phyloP scores from a whole-genome alignment of 92 coral and sea anemone species.

The Plumapathes pennacea region DNA sequence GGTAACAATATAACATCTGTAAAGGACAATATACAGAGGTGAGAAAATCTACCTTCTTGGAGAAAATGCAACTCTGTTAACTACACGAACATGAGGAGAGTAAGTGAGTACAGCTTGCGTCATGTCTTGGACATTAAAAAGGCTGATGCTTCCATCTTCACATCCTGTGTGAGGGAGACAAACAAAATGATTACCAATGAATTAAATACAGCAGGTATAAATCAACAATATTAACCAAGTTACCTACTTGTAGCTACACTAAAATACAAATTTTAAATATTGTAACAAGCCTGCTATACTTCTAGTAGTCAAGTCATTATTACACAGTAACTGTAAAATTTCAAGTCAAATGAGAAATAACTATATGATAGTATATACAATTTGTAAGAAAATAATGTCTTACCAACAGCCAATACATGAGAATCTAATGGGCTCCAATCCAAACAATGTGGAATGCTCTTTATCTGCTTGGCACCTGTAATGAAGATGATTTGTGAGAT shows the following conservation, averaged over 20 bases:
- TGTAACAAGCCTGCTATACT: neutral
- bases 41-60: slow-evolving; percentile 81
- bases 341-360: neutral
- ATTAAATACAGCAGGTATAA: neutral
- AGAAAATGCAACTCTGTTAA: slow-evolving; percentile 90
- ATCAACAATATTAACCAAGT: neutral
- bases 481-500: too few relatives aligned
- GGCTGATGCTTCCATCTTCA: slow-evolving; percentile 85
- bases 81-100: slow-evolving; percentile 79
- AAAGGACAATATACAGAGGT: too few relatives aligned
- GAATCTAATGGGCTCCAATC: slow-evolving; percentile 90
- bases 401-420: slow-evolving; percentile 84
- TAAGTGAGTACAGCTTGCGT: slow-evolving; percentile 68
- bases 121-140: slow-evolving; percentile 71
- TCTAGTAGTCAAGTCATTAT: too few relatives aligned
- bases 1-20: too few relatives aligned
- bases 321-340: too few relatives aligned
- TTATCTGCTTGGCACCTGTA: slow-evolving; percentile 64
- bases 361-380: neutral
- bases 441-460: slow-evolving; percentile 73
- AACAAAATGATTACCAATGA: neutral
- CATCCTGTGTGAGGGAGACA: slow-evolving; percentile 48
- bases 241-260: neutral
- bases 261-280: neutral
- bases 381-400: neutral